Conservation (phyloP, 1,140 invertebrate species). For the Drosophila lacteicornis region DNA sequence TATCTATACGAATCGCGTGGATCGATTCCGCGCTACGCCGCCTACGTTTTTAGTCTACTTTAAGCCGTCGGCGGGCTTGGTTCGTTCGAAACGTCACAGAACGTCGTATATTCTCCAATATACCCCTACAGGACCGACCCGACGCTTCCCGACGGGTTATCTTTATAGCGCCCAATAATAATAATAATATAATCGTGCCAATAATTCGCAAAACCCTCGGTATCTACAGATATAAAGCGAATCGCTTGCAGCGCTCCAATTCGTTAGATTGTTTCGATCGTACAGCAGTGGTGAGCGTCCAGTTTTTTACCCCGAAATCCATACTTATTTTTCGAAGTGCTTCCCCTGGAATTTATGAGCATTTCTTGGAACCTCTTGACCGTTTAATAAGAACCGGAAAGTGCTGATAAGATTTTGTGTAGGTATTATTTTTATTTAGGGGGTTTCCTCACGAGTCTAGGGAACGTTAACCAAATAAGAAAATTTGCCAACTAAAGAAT, state of each 20-base stretch:
- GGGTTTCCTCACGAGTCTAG: not conserved
- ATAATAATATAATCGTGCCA: slow-evolving; percentile 35
- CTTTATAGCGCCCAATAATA: slow-evolving; percentile 55
- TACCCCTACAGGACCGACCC: not conserved
- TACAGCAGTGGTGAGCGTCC: slow-evolving; percentile 52
- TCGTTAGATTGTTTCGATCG: slow-evolving; percentile 51
- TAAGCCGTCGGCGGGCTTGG: slow-evolving; percentile 46
- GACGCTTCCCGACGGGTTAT: slow-evolving; percentile 24
- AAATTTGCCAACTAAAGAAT: not conserved
- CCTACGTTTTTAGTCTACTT: slow-evolving; percentile 62
- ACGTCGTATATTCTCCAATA: not conserved
- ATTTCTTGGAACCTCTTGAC: slow-evolving; percentile 18
- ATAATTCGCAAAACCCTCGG: slow-evolving; percentile 23
- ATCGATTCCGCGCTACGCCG: slow-evolving; percentile 40
- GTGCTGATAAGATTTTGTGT: slow-evolving; percentile 4
- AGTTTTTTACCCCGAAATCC: not conserved
- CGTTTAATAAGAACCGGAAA: slow-evolving; percentile 16
- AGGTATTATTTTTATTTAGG: not conserved
- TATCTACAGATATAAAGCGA: slow-evolving; percentile 28
- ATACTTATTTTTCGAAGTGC: slow-evolving; percentile 13
- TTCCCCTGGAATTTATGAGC: slow-evolving; percentile 20
- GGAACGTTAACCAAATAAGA: not conserved
- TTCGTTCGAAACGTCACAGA: slow-evolving; percentile 19
- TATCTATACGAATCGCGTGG: slow-evolving; percentile 57
- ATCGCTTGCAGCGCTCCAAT: slow-evolving; percentile 53